Percentiles rank a stretch among this genome's conserved stretches.
These are phyloP conservation scores for Momotus momota DNA, from an alignment of 2,797 vertebrate species.

Conservation along the genomic window DNA sequence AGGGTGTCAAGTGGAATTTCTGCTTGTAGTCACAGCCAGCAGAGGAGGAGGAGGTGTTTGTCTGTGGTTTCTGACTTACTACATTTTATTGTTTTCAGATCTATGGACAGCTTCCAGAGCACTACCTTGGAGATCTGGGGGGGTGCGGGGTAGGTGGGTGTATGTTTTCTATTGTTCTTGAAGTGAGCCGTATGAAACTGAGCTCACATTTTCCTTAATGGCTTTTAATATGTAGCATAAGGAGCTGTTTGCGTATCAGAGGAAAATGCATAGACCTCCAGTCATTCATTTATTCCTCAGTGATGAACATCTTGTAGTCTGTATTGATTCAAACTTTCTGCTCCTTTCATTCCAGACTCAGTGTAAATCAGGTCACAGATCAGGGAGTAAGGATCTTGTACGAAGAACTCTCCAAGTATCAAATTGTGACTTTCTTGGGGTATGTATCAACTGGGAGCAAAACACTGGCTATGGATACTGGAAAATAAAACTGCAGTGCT, in stretches of 20 bases:
- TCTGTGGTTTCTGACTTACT: not conserved
- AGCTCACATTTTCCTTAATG: not conserved
- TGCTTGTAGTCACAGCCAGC: not conserved
- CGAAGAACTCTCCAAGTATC: slow-evolving; percentile 90
- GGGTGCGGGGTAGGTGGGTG: not conserved
- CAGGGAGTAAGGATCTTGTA: slow-evolving; percentile 87
- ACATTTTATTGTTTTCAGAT: not conserved
- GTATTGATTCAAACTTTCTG: not conserved
- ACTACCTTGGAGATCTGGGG: not conserved
- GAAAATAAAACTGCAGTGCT: not conserved
- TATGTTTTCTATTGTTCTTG: not conserved
- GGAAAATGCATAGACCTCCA: not conserved
- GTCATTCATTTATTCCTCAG: not conserved
- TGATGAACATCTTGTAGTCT: not conserved
- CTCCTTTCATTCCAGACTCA: slow-evolving; percentile 82
- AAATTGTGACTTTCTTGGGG: slow-evolving; percentile 87
- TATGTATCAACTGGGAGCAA: slow-evolving; percentile 69
- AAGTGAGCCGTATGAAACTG: not conserved
- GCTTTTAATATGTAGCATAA: not conserved
- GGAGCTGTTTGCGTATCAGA: not conserved
- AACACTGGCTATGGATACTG: not conserved
- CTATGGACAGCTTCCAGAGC: not conserved
- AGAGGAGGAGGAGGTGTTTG: not conserved
- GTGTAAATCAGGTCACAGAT: slow-evolving; percentile 93
- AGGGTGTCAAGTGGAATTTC: not conserved